Evolutionary conservation across 2,888 invertebrate genomes (phyloP).

Genomic region (Chesias legatella): DNA sequence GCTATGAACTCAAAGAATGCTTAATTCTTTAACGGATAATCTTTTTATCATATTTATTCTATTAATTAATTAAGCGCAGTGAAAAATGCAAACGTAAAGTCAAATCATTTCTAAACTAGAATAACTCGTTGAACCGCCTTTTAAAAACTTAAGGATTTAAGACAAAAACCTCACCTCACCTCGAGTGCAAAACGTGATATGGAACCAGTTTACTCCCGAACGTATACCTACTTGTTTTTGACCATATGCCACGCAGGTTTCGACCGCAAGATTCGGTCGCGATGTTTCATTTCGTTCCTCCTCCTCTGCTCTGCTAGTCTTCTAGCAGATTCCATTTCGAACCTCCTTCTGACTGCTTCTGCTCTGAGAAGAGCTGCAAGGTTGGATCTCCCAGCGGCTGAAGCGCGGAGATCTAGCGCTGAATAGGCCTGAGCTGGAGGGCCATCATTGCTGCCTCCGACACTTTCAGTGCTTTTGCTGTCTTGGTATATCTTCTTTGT

Average conservation of each 20-base stretch:
- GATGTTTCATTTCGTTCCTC: conserved; percentile 78
- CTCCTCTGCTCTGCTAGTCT: conserved; percentile 81
- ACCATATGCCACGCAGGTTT: conserved; percentile 87
- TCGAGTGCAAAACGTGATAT: not conserved
- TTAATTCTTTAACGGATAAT: too few relatives aligned
- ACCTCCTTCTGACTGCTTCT: conserved; percentile 80
- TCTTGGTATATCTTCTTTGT: conserved; percentile 62
- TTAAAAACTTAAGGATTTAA: not conserved
- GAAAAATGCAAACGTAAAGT: not conserved
- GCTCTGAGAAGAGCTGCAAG: conserved; percentile 84
- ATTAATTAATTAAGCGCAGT: too few relatives aligned
- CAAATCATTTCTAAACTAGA: not conserved
- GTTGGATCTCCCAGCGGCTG: conserved; percentile 78
- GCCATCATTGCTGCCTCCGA: conserved; percentile 39
- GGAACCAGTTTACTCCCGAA: conserved; percentile 1
- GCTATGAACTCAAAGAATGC: too few relatives aligned
- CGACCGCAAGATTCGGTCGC: conserved; percentile 80
- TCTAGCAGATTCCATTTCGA: conserved; percentile 82
- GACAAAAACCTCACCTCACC: not conserved
- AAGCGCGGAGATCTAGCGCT: conserved; percentile 61
- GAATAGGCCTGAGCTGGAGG: conserved; percentile 67
- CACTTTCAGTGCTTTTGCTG: conserved; percentile 54
- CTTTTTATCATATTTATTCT: too few relatives aligned
- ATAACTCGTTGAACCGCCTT: not conserved
- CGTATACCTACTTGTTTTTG: conserved; percentile 72